phyloP scores from a whole-genome alignment of 2,113 vertebrate genomes.

The Gavialis gangeticus region DNA sequence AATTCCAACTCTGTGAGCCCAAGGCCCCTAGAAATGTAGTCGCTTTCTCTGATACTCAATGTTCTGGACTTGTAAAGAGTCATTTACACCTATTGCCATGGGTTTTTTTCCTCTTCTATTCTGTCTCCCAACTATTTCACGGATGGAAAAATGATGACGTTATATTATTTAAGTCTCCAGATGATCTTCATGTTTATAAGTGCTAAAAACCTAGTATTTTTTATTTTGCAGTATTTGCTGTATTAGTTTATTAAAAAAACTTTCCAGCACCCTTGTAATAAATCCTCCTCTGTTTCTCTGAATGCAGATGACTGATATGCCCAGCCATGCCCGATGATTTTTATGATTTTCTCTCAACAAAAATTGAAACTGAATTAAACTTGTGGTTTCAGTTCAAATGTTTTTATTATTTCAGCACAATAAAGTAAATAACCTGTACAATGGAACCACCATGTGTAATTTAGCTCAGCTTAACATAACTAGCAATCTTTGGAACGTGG shows the following conservation, averaged over 20 bases:
- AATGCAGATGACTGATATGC: not conserved
- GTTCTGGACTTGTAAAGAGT: not conserved
- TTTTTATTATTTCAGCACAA: conserved; percentile 9
- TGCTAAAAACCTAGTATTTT: not conserved
- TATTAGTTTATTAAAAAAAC: not conserved
- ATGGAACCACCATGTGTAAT: conserved; percentile 14
- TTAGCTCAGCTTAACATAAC: not conserved
- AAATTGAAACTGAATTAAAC: not conserved
- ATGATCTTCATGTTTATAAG: not conserved
- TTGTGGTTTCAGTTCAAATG: conserved; percentile 6
- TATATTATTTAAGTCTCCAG: not conserved
- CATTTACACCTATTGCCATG: not conserved
- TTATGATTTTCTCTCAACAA: not conserved
- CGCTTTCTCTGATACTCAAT: not conserved
- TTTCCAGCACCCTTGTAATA: not conserved
- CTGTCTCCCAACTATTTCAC: not conserved
- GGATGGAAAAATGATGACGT: not conserved
- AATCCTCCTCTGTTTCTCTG: not conserved
- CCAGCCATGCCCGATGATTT: not conserved
- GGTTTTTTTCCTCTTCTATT: no score
- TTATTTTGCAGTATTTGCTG: not conserved
- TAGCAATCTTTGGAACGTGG: not conserved
- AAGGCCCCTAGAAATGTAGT: not conserved
- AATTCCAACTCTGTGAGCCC: not conserved
- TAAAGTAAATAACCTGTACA: not conserved